Conservation (phyloP, 2,888 invertebrate genomes). For the Gerosis bhagava region DNA sequence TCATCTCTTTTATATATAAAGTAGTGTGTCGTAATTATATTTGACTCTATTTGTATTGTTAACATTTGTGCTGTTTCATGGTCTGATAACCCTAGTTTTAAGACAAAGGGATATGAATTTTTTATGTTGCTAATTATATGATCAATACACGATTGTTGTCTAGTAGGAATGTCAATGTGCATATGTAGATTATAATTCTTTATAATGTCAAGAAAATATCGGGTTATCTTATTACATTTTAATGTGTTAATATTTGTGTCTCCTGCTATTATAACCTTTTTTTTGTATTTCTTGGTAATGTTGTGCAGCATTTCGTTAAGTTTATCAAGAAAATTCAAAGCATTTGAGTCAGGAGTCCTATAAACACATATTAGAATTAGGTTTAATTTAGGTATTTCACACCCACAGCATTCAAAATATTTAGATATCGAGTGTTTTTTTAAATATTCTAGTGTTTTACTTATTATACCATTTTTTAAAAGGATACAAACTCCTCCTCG, state of each 20-base stretch:
- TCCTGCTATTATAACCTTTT: constrained; percentile 2
- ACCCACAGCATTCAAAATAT: constrained; percentile 14
- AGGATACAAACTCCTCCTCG: constrained; percentile 28
- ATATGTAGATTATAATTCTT: constrained; percentile 14
- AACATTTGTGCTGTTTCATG: constrained; percentile 7
- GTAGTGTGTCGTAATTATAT: neutral
- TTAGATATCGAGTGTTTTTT: neutral
- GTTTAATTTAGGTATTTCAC: neutral
- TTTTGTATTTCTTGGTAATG: neutral
- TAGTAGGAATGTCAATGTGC: constrained; percentile 21
- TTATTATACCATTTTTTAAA: constrained; percentile 7
- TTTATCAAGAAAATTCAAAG: neutral
- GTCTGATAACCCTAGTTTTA: neutral
- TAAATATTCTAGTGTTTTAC: neutral
- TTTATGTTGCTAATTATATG: constrained; percentile 20
- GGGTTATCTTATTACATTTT: neutral
- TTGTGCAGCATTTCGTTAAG: neutral
- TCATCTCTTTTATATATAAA: constrained; percentile 5
- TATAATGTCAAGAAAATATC: neutral
- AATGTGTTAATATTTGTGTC: constrained; percentile 6
- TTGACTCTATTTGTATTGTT: neutral
- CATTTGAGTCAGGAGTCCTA: constrained; percentile 4
- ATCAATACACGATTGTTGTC: constrained; percentile 25
- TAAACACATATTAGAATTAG: constrained; percentile 9
- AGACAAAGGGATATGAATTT: neutral